Percentiles rank a stretch among this genome's conserved stretches.
phyloP scores from a whole-genome alignment of 2,888 invertebrate genomes.

The Tiliacea aurago region DNA sequence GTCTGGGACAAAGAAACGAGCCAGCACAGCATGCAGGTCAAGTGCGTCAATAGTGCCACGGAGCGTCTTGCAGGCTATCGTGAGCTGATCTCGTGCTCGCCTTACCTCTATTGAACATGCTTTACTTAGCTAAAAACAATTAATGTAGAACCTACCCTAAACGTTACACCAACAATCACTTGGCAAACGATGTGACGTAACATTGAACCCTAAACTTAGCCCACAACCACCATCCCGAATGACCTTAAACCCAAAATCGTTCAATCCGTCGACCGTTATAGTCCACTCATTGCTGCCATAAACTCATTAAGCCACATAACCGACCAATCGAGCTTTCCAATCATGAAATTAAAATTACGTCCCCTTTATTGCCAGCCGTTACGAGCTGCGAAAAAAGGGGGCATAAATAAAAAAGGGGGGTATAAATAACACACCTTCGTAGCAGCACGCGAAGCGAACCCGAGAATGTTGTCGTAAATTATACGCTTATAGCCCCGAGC shows the following conservation, averaged over 20 bases:
- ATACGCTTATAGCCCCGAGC: conserved; percentile 83
- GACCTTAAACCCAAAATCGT: conserved; percentile 76
- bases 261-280: conserved; percentile 84
- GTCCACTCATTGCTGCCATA: conserved; percentile 83
- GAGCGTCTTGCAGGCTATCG: too few species aligned
- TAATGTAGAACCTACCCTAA: conserved; percentile 8
- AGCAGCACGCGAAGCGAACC: conserved; percentile 85
- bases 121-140: background rate
- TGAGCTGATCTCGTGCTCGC: too few species aligned
- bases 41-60: too few species aligned
- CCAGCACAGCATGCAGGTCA: too few species aligned
- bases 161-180: conserved; percentile 20
- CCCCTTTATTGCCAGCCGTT: conserved; percentile 89
- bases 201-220: conserved; percentile 57
- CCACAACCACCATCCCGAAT: conserved; percentile 58
- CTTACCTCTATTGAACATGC: too few species aligned
- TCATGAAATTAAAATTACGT: conserved; percentile 90
- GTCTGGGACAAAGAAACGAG: too few species aligned
- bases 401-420: conserved; percentile 89
- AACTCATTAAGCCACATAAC: conserved; percentile 90
- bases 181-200: conserved; percentile 51
- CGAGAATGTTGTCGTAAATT: conserved; percentile 86
- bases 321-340: conserved; percentile 90
- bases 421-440: conserved; percentile 90
- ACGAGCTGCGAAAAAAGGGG: conserved; percentile 91